Evolutionary conservation across 64 coral and sea anemone genomes (phyloP).

Genomic region (Montipora cactus): DNA sequence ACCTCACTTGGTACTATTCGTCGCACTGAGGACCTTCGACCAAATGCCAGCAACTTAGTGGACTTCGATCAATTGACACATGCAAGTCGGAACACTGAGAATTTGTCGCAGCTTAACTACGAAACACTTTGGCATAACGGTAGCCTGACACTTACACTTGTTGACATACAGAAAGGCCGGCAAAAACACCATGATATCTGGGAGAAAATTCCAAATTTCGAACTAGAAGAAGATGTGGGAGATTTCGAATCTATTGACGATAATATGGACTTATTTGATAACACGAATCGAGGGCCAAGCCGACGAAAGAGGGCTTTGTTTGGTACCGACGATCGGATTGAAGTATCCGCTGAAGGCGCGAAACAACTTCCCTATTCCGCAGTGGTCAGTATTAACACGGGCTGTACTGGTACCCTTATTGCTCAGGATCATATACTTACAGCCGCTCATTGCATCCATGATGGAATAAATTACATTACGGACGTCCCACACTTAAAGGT

Average conservation of each 20-base stretch:
- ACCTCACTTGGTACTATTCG: constrained; percentile 22
- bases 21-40: background rate
- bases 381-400: constrained; percentile 76
- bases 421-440: constrained; percentile 78
- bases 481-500: constrained; percentile 64
- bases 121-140: constrained; percentile 82
- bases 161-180: background rate
- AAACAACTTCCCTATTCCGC: constrained; percentile 70
- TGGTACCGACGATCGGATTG: constrained; percentile 67
- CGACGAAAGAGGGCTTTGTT: constrained; percentile 63
- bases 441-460: constrained; percentile 83
- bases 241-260: background rate
- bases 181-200: constrained; percentile 9
- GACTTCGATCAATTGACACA: constrained; percentile 1
- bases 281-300: background rate
- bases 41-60: background rate
- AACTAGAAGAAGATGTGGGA: background rate
- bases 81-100: background rate
- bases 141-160: constrained; percentile 51
- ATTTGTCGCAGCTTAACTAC: constrained; percentile 39
- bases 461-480: constrained; percentile 62
- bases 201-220: background rate
- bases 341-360: constrained; percentile 5
- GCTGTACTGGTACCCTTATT: constrained; percentile 83
- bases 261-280: background rate